These are phyloP conservation scores for Ormia ochracea DNA, from an alignment of 2,888 invertebrate genomes.

Conservation along the genomic window DNA sequence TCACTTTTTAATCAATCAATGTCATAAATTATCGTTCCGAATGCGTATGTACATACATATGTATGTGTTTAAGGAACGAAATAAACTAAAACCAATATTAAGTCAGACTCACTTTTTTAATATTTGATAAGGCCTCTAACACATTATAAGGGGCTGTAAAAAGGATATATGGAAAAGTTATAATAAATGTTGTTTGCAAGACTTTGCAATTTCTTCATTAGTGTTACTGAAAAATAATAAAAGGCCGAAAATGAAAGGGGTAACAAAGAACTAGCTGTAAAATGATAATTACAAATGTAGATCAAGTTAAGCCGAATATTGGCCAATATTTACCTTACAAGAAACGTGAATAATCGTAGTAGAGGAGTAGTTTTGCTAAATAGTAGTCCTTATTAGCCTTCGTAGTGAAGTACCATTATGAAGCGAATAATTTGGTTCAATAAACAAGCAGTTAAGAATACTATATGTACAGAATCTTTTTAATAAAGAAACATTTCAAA, in stretches of 20 bases:
- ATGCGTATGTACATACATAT: not conserved
- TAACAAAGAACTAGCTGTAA: slow-evolving; percentile 19
- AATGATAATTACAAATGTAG: slow-evolving; percentile 25
- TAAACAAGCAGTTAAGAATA: no score
- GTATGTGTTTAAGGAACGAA: slow-evolving; percentile 48
- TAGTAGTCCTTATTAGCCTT: no score
- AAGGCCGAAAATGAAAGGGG: slow-evolving; percentile 21
- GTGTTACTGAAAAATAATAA: not conserved
- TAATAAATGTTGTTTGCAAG: slow-evolving; percentile 33
- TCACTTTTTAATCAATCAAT: slow-evolving; percentile 72
- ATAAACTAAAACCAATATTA: slow-evolving; percentile 18
- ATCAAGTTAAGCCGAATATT: not conserved
- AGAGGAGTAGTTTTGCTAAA: no score
- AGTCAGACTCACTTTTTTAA: not conserved
- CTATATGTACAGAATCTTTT: no score
- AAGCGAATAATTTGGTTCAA: no score
- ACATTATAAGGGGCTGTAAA: not conserved
- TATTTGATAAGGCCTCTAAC: slow-evolving; percentile 7
- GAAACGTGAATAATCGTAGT: not conserved
- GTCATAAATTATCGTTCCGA: slow-evolving; percentile 68
- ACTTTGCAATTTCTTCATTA: not conserved
- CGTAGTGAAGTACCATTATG: no score
- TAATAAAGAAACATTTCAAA: no score
- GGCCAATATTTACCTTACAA: not conserved
- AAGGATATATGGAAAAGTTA: slow-evolving; percentile 1